Evolutionary conservation across 2,113 vertebrate species (phyloP).

Genomic region (Malurus alboscapulatus): DNA sequence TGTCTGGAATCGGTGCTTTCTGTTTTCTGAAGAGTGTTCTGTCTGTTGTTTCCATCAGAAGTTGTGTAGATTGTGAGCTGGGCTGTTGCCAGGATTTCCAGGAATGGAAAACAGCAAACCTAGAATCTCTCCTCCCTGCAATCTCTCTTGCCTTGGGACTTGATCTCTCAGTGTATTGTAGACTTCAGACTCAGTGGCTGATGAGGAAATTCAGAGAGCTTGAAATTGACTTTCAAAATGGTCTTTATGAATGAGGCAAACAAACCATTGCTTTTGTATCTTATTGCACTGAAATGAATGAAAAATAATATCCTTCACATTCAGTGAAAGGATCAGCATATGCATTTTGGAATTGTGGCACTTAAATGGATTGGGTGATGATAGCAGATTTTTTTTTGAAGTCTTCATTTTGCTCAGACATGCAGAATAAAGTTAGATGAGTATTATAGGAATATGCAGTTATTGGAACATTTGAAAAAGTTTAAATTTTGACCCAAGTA

Average conservation of each 20-base stretch:
- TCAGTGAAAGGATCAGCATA: neutral
- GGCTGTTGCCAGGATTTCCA: neutral
- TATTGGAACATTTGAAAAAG: neutral
- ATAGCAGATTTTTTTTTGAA: neutral
- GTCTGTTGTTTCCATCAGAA: neutral
- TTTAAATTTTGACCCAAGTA: neutral
- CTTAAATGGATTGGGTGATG: neutral
- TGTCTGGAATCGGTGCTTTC: neutral
- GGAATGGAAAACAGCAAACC: neutral
- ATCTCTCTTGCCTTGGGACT: neutral
- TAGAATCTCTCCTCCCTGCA: neutral
- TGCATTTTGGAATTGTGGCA: neutral
- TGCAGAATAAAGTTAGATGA: neutral
- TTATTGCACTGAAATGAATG: neutral
- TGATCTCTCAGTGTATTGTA: neutral
- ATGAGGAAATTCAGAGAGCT: neutral
- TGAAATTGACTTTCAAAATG: neutral
- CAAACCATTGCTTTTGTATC: neutral
- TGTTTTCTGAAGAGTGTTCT: neutral
- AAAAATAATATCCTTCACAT: neutral
- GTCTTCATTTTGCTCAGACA: neutral
- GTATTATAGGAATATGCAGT: neutral
- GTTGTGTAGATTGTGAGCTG: neutral
- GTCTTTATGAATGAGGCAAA: neutral
- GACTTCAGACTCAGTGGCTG: neutral